Percentiles rank a stretch among this genome's conserved stretches.
Conservation (phyloP, 2,113 vertebrate genomes). For the Okapia johnstoni region DNA sequence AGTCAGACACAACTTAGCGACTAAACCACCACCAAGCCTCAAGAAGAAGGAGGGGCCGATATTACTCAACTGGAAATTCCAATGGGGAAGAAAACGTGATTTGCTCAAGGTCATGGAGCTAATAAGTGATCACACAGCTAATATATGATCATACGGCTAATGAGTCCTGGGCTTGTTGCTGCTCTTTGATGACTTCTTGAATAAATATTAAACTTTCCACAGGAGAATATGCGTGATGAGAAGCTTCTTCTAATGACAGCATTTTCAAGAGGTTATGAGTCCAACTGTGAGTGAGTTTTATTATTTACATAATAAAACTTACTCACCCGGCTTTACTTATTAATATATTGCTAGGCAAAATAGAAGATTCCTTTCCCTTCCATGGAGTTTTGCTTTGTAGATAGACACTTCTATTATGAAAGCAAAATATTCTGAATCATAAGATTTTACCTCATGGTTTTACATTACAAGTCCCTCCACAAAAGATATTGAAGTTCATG, state of each 20-base stretch:
- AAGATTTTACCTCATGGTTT: background rate
- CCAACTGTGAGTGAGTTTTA: background rate
- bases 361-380: background rate
- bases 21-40: background rate
- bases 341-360: background rate
- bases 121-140: background rate
- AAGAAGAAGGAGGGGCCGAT: background rate
- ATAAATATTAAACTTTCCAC: conserved; percentile 17
- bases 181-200: conserved; percentile 9
- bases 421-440: background rate
- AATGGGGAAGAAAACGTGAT: background rate
- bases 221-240: background rate
- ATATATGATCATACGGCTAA: background rate
- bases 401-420: background rate
- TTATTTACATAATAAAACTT: conserved; percentile 4
- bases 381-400: background rate
- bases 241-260: background rate
- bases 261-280: background rate
- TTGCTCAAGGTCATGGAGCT: background rate
- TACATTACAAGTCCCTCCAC: background rate
- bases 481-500: background rate
- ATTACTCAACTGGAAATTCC: background rate
- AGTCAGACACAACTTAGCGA: background rate
- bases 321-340: background rate
- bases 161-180: background rate